Conservation (phyloP, 1,140 invertebrate species). For the Brachionus rotundiformis region DNA sequence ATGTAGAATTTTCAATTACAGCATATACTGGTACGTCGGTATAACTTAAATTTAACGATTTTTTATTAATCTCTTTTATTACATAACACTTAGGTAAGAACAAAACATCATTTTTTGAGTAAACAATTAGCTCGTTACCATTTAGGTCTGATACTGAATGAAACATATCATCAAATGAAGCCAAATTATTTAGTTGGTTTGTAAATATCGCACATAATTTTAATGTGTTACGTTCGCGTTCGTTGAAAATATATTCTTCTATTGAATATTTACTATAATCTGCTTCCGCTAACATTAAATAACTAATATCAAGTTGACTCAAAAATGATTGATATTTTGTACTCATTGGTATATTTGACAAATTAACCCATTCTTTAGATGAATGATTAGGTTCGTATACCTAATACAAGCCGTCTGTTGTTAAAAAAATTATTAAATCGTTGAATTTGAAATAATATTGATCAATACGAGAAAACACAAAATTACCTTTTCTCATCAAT, state of each 20-base stretch:
- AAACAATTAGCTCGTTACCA: background rate
- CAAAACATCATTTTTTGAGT: background rate
- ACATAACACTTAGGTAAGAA: background rate
- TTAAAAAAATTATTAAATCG: no score
- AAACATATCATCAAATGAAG: background rate
- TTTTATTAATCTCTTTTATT: background rate
- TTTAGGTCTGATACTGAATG: background rate
- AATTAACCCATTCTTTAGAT: no score
- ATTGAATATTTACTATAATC: conserved; percentile 1
- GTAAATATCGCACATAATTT: background rate
- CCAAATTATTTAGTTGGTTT: background rate
- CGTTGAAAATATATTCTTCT: background rate
- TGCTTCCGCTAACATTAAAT: background rate
- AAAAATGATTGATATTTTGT: background rate
- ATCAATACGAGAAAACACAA: background rate
- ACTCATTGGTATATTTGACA: no score
- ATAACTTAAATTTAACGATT: background rate
- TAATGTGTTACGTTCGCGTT: background rate
- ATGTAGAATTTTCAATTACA: background rate
- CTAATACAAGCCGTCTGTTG: no score
- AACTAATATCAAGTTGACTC: background rate
- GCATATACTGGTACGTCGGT: background rate
- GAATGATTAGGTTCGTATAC: no score
- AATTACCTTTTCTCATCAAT: background rate
- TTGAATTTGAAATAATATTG: background rate